These are phyloP conservation scores for Sebastes itinus DNA, from an alignment of 2,797 vertebrate species.

Conservation along the genomic window DNA sequence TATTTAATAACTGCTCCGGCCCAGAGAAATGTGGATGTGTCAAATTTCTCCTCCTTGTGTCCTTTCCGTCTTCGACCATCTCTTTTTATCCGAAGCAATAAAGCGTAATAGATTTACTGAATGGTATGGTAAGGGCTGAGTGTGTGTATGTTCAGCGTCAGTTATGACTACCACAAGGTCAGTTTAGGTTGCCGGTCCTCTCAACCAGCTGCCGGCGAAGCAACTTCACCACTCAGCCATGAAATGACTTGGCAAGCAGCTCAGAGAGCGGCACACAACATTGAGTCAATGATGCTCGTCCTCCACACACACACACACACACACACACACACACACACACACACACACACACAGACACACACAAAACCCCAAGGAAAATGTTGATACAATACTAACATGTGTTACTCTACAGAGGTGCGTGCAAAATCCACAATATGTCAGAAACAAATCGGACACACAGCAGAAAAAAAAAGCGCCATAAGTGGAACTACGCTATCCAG, in stretches of 20 bases:
- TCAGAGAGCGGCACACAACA: conserved; percentile 70
- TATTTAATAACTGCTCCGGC: neutral
- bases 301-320: conserved; percentile 45
- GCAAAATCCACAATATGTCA: conserved; percentile 44
- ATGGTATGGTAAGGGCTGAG: conserved; percentile 60
- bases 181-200: conserved; percentile 80
- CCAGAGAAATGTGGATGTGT: conserved; percentile 7
- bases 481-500: neutral
- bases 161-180: conserved; percentile 81
- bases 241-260: conserved; percentile 84
- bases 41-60: conserved; percentile 58
- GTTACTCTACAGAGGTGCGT: conserved; percentile 43
- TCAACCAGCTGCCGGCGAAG: conserved; percentile 81
- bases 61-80: conserved; percentile 65
- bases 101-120: conserved; percentile 74
- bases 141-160: conserved; percentile 71
- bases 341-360: conserved; percentile 14
- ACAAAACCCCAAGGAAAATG: conserved; percentile 75
- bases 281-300: conserved; percentile 79
- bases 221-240: conserved; percentile 81
- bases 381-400: conserved; percentile 73
- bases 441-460: conserved; percentile 27
- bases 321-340: conserved; percentile 37
- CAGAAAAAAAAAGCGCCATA: neutral
- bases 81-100: conserved; percentile 64